Evolutionary conservation across 53 echinoderm and acorn worm genomes (phyloP).

Genomic region (Holothuria scabra): DNA sequence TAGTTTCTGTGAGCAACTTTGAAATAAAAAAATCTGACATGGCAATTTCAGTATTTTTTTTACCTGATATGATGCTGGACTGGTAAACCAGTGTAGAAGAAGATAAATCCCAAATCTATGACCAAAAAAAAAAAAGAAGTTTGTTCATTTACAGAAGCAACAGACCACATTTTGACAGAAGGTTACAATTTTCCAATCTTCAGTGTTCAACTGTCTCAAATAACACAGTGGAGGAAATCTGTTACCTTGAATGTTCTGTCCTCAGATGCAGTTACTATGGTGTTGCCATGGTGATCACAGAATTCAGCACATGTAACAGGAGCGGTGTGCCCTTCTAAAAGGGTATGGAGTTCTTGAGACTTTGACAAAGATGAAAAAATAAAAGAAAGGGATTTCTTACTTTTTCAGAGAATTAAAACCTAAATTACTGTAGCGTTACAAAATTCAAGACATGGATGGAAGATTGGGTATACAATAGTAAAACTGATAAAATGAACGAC

Average conservation of each 20-base stretch:
- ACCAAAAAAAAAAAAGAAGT: slow-evolving; percentile 12
- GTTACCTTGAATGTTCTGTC: slow-evolving; percentile 97
- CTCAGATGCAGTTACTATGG: slow-evolving; percentile 83
- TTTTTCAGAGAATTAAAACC: no score
- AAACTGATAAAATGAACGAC: no score
- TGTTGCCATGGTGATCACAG: slow-evolving; percentile 69
- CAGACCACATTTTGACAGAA: no score
- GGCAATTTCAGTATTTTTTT: neutral
- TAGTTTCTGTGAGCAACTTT: no score
- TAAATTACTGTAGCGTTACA: no score
- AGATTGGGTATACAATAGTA: no score
- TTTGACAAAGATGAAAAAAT: slow-evolving; percentile 7
- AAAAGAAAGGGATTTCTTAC: neutral
- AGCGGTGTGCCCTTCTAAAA: slow-evolving; percentile 88
- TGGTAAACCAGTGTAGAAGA: slow-evolving; percentile 72
- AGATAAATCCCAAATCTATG: slow-evolving; percentile 88
- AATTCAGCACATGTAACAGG: slow-evolving; percentile 91
- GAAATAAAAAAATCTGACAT: no score
- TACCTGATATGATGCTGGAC: slow-evolving; percentile 94
- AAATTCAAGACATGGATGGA: no score
- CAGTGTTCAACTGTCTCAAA: no score
- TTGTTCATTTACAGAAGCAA: neutral
- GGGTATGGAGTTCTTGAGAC: slow-evolving; percentile 48
- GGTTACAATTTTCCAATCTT: no score
- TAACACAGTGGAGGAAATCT: neutral